Evolutionary conservation across 2,113 vertebrate species (phyloP).

Genomic region (Protobothrops mucrosquamatus): DNA sequence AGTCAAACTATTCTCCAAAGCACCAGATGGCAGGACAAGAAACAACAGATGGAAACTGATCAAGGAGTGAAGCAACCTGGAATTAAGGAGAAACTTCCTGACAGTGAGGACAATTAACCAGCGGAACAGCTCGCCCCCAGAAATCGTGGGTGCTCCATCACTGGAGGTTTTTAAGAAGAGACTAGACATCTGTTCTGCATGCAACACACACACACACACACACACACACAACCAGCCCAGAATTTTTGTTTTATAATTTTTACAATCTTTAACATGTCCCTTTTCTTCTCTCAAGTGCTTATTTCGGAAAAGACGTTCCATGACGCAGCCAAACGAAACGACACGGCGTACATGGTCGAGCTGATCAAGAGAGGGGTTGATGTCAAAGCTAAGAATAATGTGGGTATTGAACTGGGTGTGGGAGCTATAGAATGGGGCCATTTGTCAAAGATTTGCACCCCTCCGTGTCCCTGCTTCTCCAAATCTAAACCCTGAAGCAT

Average conservation of each 20-base stretch:
- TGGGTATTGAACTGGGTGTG: conserved; percentile 54
- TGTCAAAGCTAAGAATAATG: conserved; percentile 80
- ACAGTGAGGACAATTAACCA: no score
- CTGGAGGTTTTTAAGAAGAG: no score
- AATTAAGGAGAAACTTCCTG: no score
- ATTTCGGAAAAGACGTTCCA: conserved; percentile 85
- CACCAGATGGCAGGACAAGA: no score
- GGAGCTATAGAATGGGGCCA: not conserved
- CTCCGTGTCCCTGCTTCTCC: not conserved
- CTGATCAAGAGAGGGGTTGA: conserved; percentile 81
- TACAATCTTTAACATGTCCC: not conserved
- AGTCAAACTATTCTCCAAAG: no score
- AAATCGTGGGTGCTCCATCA: no score
- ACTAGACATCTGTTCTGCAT: not conserved
- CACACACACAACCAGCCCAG: no score
- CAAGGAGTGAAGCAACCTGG: no score
- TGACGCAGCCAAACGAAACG: conserved; percentile 75
- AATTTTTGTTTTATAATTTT: not conserved
- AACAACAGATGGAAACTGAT: no score
- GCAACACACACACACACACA: not conserved
- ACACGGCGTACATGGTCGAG: conserved; percentile 72
- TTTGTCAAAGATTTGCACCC: not conserved
- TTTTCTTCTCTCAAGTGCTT: conserved; percentile 72
- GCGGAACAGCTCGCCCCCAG: no score
- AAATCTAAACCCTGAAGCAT: not conserved